A percentile compares a stretch with the other conserved stretches of the same genome.
Conservation (phyloP, 1,140 invertebrate genomes). For the Eriosoma lanigerum region DNA sequence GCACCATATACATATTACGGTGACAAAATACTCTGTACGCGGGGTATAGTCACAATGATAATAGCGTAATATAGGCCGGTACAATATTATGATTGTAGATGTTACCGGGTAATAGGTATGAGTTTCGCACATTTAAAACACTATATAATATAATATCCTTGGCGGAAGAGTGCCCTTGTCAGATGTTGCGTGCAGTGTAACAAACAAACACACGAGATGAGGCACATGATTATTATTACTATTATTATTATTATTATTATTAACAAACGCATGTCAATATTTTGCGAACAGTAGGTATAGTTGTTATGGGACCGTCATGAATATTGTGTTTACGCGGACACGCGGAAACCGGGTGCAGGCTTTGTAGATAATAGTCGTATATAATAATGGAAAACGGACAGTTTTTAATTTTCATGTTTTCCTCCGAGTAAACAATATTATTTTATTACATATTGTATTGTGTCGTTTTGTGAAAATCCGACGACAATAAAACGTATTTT, state of each 20-base stretch:
- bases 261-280: constrained; percentile 27
- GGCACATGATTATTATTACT: too few relatives aligned
- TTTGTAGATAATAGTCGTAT: background rate
- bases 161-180: background rate
- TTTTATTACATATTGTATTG: too few relatives aligned
- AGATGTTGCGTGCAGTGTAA: background rate
- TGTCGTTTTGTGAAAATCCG: too few relatives aligned
- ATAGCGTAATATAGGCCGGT: too few relatives aligned
- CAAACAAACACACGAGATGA: background rate
- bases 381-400: background rate
- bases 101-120: background rate
- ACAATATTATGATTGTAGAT: too few relatives aligned
- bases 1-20: background rate
- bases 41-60: too few relatives aligned
- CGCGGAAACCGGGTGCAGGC: background rate
- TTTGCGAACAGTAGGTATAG: background rate
- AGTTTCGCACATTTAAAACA: background rate
- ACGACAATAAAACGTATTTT: too few relatives aligned
- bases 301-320: background rate
- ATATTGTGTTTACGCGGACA: background rate
- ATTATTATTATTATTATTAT: constrained; percentile 6
- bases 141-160: background rate
- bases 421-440: background rate
- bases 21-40: background rate
- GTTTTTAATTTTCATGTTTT: constrained; percentile 20